Evolutionary conservation across 2,113 vertebrate genomes (phyloP).

Genomic region (Potamarius usumacintae): DNA sequence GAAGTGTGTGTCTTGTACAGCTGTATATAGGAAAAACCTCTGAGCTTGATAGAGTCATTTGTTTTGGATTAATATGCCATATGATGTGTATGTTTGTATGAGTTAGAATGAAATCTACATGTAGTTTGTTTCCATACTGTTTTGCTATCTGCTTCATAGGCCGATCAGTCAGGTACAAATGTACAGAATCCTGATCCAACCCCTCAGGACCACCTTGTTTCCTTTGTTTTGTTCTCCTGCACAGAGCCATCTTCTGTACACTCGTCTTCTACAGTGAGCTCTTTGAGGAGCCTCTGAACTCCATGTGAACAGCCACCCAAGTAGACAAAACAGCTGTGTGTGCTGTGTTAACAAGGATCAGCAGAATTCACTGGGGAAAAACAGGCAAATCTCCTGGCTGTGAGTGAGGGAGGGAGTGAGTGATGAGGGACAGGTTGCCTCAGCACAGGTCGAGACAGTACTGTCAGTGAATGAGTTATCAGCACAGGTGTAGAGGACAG

Average conservation of each 20-base stretch:
- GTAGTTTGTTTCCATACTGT: background rate
- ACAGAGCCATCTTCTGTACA: background rate
- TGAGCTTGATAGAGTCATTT: no score
- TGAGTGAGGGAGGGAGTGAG: background rate
- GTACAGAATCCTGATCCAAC: background rate
- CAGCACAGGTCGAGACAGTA: conserved; percentile 22
- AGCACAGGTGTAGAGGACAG: conserved; percentile 15
- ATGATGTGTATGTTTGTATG: background rate
- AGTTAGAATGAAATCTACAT: background rate
- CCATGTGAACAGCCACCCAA: conserved; percentile 31
- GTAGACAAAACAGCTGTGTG: conserved; percentile 15
- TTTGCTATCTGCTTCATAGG: background rate
- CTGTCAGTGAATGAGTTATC: conserved; percentile 26
- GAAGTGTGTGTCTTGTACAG: background rate
- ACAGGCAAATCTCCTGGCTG: background rate
- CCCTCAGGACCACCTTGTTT: background rate
- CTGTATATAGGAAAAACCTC: background rate
- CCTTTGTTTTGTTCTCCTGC: conserved; percentile 1
- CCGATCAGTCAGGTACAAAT: background rate
- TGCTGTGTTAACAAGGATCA: conserved; percentile 25
- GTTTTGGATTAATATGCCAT: background rate
- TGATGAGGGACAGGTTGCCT: conserved; percentile 32
- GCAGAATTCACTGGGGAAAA: conserved; percentile 1
- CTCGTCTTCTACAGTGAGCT: background rate
- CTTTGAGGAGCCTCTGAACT: conserved; percentile 2